phyloP scores from a whole-genome alignment of 2,888 invertebrate genomes.

The Sinohyriopsis cumingii region DNA sequence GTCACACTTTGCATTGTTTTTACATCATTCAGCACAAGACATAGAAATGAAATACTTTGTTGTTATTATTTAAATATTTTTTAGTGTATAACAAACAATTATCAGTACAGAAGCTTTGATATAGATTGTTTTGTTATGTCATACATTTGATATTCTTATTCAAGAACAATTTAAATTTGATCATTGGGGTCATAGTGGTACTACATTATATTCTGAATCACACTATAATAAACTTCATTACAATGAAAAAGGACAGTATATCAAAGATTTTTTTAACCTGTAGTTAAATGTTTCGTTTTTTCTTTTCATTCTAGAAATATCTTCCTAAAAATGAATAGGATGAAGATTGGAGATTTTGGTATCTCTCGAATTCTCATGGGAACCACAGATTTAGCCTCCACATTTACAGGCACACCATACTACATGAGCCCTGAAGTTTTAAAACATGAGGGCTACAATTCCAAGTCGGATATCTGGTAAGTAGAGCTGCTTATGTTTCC shows the following conservation, averaged over 20 bases:
- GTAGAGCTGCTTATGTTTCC: constrained; percentile 14
- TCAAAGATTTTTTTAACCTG: neutral
- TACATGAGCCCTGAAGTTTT: constrained; percentile 73
- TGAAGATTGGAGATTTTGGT: constrained; percentile 73
- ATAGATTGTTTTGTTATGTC: too few species aligned
- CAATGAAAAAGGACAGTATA: neutral
- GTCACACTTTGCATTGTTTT: too few species aligned
- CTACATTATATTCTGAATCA: too few species aligned
- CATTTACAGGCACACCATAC: constrained; percentile 72
- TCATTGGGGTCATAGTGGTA: too few species aligned
- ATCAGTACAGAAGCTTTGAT: too few species aligned
- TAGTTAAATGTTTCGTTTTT: constrained; percentile 3
- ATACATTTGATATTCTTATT: too few species aligned
- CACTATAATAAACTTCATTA: too few species aligned
- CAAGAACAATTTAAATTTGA: too few species aligned
- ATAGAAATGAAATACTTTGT: too few species aligned
- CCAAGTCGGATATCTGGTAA: constrained; percentile 72
- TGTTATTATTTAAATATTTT: too few species aligned
- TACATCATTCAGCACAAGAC: too few species aligned
- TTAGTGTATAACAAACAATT: too few species aligned
- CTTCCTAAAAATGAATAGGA: constrained; percentile 68
- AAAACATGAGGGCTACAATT: constrained; percentile 72
- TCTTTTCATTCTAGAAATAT: constrained; percentile 66
- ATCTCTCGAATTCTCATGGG: constrained; percentile 72
- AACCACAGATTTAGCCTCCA: constrained; percentile 71